Conservation (phyloP, 1,140 invertebrate genomes). For the Muscidifurax raptorellus region DNA sequence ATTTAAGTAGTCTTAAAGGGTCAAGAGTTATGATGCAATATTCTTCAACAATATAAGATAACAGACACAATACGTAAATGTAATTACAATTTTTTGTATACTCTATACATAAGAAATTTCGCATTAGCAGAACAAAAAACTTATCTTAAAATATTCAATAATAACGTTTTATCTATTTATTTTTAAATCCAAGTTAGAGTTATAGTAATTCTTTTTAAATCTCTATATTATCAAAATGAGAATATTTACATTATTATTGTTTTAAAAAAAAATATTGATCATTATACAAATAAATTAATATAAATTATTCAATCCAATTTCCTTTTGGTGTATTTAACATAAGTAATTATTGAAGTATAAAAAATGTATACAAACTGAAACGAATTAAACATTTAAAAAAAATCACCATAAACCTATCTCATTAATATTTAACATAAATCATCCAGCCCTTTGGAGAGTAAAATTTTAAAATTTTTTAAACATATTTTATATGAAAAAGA, state of each 20-base stretch:
- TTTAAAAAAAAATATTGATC: not conserved
- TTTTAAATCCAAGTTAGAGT: slow-evolving; percentile 21
- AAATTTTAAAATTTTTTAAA: slow-evolving; percentile 32
- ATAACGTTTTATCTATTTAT: slow-evolving; percentile 28
- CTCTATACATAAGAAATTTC: slow-evolving; percentile 22
- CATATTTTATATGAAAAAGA: slow-evolving; percentile 32
- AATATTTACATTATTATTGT: too few relatives aligned
- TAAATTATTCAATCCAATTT: not conserved
- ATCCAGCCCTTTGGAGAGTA: slow-evolving; percentile 56
- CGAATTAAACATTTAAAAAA: not conserved
- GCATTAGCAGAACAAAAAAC: slow-evolving; percentile 2
- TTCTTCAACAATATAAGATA: slow-evolving; percentile 38
- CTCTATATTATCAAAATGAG: not conserved
- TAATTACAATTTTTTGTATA: slow-evolving; percentile 15
- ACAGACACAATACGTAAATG: slow-evolving; percentile 17
- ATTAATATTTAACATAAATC: slow-evolving; percentile 46
- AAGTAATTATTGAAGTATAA: not conserved
- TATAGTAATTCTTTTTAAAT: not conserved
- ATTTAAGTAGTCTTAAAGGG: slow-evolving; percentile 52
- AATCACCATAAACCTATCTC: not conserved
- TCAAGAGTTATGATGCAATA: slow-evolving; percentile 44
- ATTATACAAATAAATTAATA: too few relatives aligned
- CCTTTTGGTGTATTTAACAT: not conserved
- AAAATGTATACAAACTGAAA: not conserved
- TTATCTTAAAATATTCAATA: slow-evolving; percentile 25